Evolutionary conservation across 2,113 vertebrate genomes (phyloP), one percentile per base, ranked within the genome.

Genomic region (Ceratotherium simum): DNA sequence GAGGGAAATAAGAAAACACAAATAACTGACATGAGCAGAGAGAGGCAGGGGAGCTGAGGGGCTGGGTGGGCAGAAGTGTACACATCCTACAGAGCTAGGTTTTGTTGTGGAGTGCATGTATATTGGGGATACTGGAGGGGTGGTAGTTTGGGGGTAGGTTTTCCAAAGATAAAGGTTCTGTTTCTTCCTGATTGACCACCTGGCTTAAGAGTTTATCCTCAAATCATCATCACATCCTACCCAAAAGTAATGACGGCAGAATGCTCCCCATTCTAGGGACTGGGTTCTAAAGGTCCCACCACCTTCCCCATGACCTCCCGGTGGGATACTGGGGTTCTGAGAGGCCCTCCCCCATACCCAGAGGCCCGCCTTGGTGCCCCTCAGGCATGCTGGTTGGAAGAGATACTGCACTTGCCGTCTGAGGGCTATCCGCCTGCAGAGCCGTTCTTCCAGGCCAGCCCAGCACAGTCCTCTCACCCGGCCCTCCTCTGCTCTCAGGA

Each of bases 161-260:
- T 97, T 88, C 69, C 78, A 80, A 65, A 96, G 65, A 64, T 31
- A 87, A 60, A 73, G 21, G 8, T 80, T 80, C 48, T 25, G 13
- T 33, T 79, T 87, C 93, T 91, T 72, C 27, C 36, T 42, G 25
- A 60, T 18, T 69, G 67, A 58, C 51, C 21, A 93, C 14, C 67
- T 70, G 67, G 42, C 51, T 90, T 58, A 78, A 72, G 20, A 21
- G 16, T 56, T 78, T 54, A 72, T 54, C 12, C 21, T 67, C 42
- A 62, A 70, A 73, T 21, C 25, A 11, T 33, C 27, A 46, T 33
- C 80, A 76, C 3, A 48, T 25, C 58, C n/a, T 78, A 54, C 62
- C 81, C 42, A 4, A 86, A 76, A 73, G 46, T 25, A 72, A 48
- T 27, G 80, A 64, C 16, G 42, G 72, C 31, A 94, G 87, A 83